Evolutionary conservation across 2,113 vertebrate genomes (phyloP).

Genomic region (Ceyx cyanopectus): DNA sequence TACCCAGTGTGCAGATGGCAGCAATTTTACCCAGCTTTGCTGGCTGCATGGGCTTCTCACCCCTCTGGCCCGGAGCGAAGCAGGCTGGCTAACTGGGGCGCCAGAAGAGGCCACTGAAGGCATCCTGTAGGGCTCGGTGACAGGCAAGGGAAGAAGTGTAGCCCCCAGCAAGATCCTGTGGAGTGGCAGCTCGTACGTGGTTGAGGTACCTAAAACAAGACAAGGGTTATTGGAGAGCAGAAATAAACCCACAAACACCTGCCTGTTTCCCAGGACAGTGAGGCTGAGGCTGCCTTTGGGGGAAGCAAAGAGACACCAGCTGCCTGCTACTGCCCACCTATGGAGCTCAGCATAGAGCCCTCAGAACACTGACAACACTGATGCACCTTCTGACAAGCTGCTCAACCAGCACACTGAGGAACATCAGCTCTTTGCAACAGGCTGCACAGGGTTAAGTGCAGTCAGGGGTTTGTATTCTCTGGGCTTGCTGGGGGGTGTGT

Average conservation of each 20-base stretch:
- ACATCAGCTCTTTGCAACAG: background rate
- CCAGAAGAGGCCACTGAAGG: constrained; percentile 94
- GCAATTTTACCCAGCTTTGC: constrained; percentile 57
- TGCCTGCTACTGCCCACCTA: background rate
- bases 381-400: background rate
- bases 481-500: accelerated
- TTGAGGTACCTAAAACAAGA: constrained; percentile 88
- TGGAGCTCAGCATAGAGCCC: accelerated
- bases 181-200: constrained; percentile 89
- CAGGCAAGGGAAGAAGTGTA: constrained; percentile 93
- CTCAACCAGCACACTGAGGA: accelerated
- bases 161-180: constrained; percentile 94
- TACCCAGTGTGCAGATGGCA: background rate
- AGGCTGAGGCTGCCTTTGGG: accelerated
- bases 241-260: background rate
- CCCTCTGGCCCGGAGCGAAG: background rate
- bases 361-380: accelerated
- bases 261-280: accelerated
- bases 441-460: background rate
- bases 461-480: background rate
- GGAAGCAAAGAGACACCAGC: background rate
- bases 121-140: constrained; percentile 94
- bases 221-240: background rate
- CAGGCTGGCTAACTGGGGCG: constrained; percentile 68
- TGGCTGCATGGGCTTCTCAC: background rate